Evolutionary conservation across 2,888 invertebrate species (phyloP).

Genomic region (Escarpia spicata): DNA sequence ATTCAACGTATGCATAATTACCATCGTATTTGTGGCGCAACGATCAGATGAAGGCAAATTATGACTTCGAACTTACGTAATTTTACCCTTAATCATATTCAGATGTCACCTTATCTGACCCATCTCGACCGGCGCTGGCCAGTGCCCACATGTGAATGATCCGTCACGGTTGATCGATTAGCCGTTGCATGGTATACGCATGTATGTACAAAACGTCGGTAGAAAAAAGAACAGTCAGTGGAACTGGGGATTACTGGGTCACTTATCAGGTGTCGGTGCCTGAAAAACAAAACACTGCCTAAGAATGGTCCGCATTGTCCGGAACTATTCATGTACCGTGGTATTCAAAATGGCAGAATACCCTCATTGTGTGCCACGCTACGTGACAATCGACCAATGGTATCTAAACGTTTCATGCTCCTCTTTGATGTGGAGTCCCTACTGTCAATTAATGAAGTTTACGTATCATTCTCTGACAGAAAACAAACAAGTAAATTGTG

Average conservation of each 20-base stretch:
- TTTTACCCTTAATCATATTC: neutral
- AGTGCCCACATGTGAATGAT: neutral
- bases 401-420: neutral
- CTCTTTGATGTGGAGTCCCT: neutral
- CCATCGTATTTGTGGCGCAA: no score
- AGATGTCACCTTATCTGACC: neutral
- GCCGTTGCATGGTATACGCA: neutral
- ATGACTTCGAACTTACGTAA: neutral
- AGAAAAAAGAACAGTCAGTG: neutral
- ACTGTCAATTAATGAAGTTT: neutral
- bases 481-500: neutral
- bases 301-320: neutral
- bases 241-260: neutral
- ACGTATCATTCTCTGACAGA: neutral
- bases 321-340: neutral
- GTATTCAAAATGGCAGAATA: neutral
- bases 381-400: neutral
- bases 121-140: neutral
- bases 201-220: neutral
- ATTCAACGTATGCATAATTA: no score
- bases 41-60: no score
- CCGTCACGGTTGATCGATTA: neutral
- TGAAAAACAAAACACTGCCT: neutral
- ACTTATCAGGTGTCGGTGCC: neutral
- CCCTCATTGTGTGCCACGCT: neutral